Base-by-base conservation (phyloP, 2,888 invertebrate genomes). In the Apotomis turbidana region DNA sequence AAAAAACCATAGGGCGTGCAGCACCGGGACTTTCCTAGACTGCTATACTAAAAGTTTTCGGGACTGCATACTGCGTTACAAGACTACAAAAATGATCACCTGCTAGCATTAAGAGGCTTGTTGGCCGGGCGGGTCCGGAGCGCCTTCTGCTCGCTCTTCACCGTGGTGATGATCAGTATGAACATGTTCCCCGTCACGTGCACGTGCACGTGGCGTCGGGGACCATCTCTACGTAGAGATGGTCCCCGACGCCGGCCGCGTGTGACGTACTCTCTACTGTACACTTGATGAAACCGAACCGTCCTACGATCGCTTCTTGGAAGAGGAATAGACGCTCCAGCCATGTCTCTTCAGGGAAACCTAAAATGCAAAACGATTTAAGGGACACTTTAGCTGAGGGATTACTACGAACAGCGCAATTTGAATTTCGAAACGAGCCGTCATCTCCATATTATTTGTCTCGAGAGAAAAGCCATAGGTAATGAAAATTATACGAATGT, bases 161-260 rank as follows among this genome's bases (percentile, higher is more conserved):
- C 89, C 0, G 94, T 93, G 54, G 95, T 96, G 2, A 97, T 97
- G 78, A 99, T 96, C 74, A 99, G 94, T 75, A 98, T 95, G 89
- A 99, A 99, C 95, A 99, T 97, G 82, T 98, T 98, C 0, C 99
- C 99, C 0, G 98, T 98, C 71, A 98, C 96, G 88, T 99, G 99
- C n/a, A 99, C 97, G n/a, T n/a, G n/a, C n/a, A n/a, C n/a, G n/a
- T n/a, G n/a, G n/a, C n/a, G n/a, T n/a, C n/a, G n/a, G n/a, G n/a
- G n/a, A n/a, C n/a, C n/a, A n/a, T n/a, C n/a, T n/a, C n/a, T n/a
- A n/a, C 62, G 85, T 98, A 99, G 78, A 99, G 96, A 80, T 97
- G 97, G 82, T 97, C 97, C 64, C 91, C 93, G 41, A 90, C 80
- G 68, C 91, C 90, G 1, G 86, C 88, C 66, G 89, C 90, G 79